Base-by-base conservation (phyloP, 2,888 invertebrate species). In the Sarcophaga caerulescens region DNA sequence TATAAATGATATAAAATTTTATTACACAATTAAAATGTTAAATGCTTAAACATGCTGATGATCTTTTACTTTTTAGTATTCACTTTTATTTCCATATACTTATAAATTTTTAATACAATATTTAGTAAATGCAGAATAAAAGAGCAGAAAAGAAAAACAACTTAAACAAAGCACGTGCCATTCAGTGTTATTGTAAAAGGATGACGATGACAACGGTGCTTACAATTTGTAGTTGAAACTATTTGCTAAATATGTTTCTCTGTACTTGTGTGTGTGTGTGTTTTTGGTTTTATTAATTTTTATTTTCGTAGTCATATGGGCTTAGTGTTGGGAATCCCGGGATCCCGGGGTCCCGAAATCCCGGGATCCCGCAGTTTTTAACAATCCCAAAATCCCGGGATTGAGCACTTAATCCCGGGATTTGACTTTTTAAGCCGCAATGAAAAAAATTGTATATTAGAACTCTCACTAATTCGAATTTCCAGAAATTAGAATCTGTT, bases 101-200 rank as follows among this genome's bases (percentile, higher is more conserved):
- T 52, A 17, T n/a, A n/a, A n/a, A n/a, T n/a, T n/a, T n/a, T n/a
- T n/a, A n/a, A n/a, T n/a, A n/a, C n/a, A n/a, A 52, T 52, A 52
- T 52, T 52, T 52, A 12, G 52, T 52, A 14, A 14, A 52, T 52
- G 52, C 52, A 35, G 2, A 35, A 35, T 35, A 35, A 35, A 10
- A 35, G 10, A 35, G 2, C 1, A 35, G 8, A 35, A 35, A 17
- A 57, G 57, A 12, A 63, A 73, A 65, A 66, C 25, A 77, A 63
- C 25, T 84, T 84, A 57, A 84, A 65, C 59, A 60, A 84, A 80
- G 75, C 84, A 84, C 84, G 84, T 84, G 84, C 84, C 84, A 80
- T 70, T 79, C 74, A 79, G 21, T 21, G 21, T 60, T 60, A 60
- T 60, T 60, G 44, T 65, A 81, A 75, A 84, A 84, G 84, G 84